Base-by-base conservation (phyloP, 2,888 invertebrate genomes). In the Temnothorax rugatulus region DNA sequence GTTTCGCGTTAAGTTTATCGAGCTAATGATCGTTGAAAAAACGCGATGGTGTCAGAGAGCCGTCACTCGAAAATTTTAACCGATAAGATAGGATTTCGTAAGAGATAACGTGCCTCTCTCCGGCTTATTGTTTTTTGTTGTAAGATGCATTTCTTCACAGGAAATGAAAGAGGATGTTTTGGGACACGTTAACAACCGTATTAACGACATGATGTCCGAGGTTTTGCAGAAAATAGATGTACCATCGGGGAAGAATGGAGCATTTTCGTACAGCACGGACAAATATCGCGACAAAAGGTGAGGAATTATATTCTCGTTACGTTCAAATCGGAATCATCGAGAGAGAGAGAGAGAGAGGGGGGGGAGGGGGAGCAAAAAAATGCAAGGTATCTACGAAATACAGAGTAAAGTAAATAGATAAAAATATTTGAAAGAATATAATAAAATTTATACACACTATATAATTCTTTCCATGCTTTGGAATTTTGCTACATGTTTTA, bases 151-250 rank as follows among this genome's bases (percentile, higher is more conserved):
- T 75, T 66, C 9, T 59, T 63, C 9, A 0, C 66, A 93, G 93
- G 90, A 89, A 87, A 88, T 93, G 47, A 87, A 83, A 38, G 82
- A 90, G 44, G 90, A 91, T 18, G 81, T 91, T 44, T 66, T 91
- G 44, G 89, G 90, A 13, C 85, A 90, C 50, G 75, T 93, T 0
- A 88, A 83, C 29, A 75, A 87, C 13, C 88, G 86, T 73, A 87
- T 93, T 57, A 89, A 91, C 21, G 86, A 88, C 11, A 89, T 92
- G 89, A 86, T 92, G 75, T 85, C 90, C 38, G 91, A 93, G 29
- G 63, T 90, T 83, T 47, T 82, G 47, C 44, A 87, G 76, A 82
- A 71, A 85, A 34, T 88, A 71, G 87, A 90, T 74, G 75, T 18
- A 68, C 15, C 15, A 4, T 15, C 38, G 1, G 21, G 59, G 25